phyloP scores from a whole-genome alignment of 2,888 invertebrate genomes.

The Papilio protenor region DNA sequence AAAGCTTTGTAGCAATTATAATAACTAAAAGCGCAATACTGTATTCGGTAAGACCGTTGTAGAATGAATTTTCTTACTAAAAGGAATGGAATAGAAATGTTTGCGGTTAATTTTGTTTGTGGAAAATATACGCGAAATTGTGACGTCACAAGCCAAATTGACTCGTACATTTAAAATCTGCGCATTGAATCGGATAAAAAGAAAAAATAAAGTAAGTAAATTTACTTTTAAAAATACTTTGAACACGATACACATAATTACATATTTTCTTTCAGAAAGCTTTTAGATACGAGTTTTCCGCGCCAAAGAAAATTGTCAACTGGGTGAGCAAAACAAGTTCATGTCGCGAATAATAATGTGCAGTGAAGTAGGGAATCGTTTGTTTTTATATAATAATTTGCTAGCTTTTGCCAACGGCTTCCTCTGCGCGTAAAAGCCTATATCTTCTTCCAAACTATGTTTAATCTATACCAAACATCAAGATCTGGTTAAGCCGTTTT shows the following conservation, averaged over 20 bases:
- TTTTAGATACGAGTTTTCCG: conserved; percentile 8
- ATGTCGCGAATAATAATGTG: conserved; percentile 12
- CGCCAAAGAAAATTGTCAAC: conserved; percentile 19
- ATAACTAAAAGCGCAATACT: conserved; percentile 25
- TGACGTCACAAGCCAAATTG: neutral
- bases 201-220: neutral
- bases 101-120: neutral
- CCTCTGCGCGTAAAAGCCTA: no score
- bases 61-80: neutral
- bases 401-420: neutral
- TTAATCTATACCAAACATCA: no score
- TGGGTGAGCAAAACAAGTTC: conserved; percentile 8
- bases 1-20: conserved; percentile 30
- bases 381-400: neutral
- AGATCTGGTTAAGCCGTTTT: no score
- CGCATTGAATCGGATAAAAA: neutral
- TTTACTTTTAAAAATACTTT: neutral
- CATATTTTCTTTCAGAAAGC: conserved; percentile 7
- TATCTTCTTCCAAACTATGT: no score
- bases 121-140: neutral
- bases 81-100: neutral
- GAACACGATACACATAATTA: neutral
- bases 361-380: neutral
- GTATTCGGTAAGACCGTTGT: neutral
- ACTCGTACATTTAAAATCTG: neutral